Conservation (phyloP, 2,113 vertebrate genomes). For the Empidonax traillii region DNA sequence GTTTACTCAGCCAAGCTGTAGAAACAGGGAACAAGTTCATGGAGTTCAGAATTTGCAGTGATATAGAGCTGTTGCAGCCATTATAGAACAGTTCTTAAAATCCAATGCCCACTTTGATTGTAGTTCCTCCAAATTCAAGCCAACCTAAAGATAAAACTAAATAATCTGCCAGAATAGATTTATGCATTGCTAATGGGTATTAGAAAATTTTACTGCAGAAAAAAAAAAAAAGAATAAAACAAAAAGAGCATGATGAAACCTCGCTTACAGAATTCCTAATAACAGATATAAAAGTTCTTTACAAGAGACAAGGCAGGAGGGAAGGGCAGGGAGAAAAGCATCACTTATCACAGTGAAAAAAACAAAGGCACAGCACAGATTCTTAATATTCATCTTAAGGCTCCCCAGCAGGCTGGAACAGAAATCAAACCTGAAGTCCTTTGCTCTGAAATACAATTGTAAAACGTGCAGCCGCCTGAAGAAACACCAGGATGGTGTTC, state of each 20-base stretch:
- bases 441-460: background rate
- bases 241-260: background rate
- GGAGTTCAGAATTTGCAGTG: background rate
- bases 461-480: background rate
- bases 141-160: background rate
- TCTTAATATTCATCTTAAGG: background rate
- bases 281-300: background rate
- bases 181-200: background rate
- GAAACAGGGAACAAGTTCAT: background rate
- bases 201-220: background rate
- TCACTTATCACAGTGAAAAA: background rate
- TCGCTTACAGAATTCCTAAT: background rate
- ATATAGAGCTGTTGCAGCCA: background rate
- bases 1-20: background rate
- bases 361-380: background rate
- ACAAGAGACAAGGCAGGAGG: background rate
- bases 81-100: background rate
- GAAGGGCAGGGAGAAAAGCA: background rate
- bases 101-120: background rate
- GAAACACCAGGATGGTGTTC: background rate
- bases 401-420: background rate
- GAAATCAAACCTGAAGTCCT: background rate
- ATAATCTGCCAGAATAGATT: background rate
- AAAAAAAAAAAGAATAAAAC: background rate
- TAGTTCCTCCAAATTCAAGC: background rate